Evolutionary conservation across 2,888 invertebrate species (phyloP), one percentile per base, ranked within the genome.

Genomic region (Rosalia funebris): DNA sequence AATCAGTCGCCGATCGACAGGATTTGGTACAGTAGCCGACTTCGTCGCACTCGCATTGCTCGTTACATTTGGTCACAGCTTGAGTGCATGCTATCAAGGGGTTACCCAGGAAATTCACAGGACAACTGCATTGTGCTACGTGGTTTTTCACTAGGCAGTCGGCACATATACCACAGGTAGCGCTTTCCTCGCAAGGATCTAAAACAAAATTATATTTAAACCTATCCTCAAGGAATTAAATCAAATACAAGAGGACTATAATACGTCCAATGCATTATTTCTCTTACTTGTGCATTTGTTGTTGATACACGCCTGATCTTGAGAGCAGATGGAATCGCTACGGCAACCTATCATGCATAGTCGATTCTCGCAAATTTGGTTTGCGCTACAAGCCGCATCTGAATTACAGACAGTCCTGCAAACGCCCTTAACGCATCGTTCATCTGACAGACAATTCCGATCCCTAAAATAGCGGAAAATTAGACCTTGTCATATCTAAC

Each of bases 351-450:
- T 87, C 76, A 92, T 89, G 77, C 95, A 95, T 65, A 95, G 85
- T 71, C 94, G 86, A 73, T 91, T 92, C 79, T 92, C 91, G 75
- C 96, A 96, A 71, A 96, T 93, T 80, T 94, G 92, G 68, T 91
- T 90, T 10, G 86, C 84, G 14, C 87, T 87, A 75, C 95, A 96
- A 60, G 91, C 89, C 10, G 89, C 86, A 77, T 96, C 95, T 52
- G 90, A 92, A 76, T 94, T 95, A 76, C 95, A 96, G 20, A 95
- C 89, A 1, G 90, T 85, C 79, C 91, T 90, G 75, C 95, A 95
- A 52, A 90, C 87, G 41, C 93, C 93, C 55, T 88, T 86, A 66
- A 94, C 88, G 79, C 96, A 96, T 70, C 92, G 88, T 81, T 95
- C 95, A 75, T 94, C 92, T 11, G 91, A 88, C 65, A 95, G 82